Evolutionary conservation across 2,113 vertebrate genomes (phyloP).

Genomic region (Chamaetylas fuelleborni): DNA sequence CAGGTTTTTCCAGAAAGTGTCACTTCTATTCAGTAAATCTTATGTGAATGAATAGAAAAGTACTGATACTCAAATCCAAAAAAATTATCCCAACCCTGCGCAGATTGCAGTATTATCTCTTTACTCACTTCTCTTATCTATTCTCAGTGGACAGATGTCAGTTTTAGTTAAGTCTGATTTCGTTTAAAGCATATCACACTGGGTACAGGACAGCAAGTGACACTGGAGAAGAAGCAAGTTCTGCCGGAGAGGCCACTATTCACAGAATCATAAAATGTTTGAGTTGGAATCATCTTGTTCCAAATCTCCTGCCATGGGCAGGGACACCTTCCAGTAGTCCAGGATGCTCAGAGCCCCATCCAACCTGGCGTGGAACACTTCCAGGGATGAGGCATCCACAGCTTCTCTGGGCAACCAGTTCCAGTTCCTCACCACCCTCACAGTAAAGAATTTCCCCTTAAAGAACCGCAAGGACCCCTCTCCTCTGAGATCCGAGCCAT

Average conservation of each 20-base stretch:
- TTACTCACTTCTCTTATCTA: neutral
- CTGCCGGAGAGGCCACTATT: neutral
- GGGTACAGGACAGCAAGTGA: neutral
- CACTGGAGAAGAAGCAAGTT: neutral
- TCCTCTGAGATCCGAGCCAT: neutral
- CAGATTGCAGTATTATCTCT: neutral
- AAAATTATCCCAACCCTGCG: neutral
- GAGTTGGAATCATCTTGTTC: neutral
- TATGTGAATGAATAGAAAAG: rapidly evolving
- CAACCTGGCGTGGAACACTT: neutral
- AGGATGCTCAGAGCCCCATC: neutral
- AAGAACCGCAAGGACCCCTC: neutral
- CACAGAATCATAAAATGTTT: neutral
- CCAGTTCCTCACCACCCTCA: neutral
- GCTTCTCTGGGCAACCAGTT: neutral
- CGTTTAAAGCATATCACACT: neutral
- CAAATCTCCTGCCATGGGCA: neutral
- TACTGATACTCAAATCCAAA: neutral
- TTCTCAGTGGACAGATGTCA: neutral
- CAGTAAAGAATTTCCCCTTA: neutral
- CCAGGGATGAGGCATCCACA: neutral
- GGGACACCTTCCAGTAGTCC: neutral
- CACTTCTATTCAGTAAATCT: neutral
- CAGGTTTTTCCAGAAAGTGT: neutral
- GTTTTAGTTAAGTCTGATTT: neutral